Evolutionary conservation across 30 jellyfish, hydroid and myxozoan genomes (phyloP).

Genomic region (Aurelia aurita complex sp. Pacific): DNA sequence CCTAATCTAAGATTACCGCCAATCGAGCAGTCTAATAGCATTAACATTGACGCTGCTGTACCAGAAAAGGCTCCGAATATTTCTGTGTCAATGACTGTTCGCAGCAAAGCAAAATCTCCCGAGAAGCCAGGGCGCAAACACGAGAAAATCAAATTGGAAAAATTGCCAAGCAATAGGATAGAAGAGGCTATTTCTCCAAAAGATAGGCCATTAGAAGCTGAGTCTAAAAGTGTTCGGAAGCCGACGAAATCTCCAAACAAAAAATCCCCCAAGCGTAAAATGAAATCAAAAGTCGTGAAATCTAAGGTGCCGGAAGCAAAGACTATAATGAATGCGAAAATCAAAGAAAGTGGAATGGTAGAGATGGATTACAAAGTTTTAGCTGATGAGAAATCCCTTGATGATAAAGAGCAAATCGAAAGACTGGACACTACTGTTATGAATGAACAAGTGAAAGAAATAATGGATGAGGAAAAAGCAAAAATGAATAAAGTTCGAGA

Average conservation of each 20-base stretch:
- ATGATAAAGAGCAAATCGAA: neutral
- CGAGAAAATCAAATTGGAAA: neutral
- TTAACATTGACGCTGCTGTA: no score
- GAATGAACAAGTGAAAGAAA: neutral
- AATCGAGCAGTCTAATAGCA: neutral
- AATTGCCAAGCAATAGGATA: neutral
- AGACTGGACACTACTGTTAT: slow-evolving; percentile 23
- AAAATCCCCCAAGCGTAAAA: slow-evolving; percentile 20
- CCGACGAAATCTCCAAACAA: slow-evolving; percentile 32
- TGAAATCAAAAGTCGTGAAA: slow-evolving; percentile 1
- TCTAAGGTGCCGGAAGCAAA: neutral
- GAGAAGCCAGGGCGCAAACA: neutral
- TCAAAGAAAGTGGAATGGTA: slow-evolving; percentile 19
- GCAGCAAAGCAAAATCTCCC: no score
- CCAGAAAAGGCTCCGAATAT: no score
- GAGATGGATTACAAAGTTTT: slow-evolving; percentile 8
- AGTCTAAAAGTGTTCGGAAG: neutral
- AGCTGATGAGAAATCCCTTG: slow-evolving; percentile 1
- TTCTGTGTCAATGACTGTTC: no score
- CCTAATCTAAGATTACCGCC: slow-evolving; percentile 46
- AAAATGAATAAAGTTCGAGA: slow-evolving; percentile 10
- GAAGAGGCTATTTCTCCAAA: no score
- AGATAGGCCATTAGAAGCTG: neutral
- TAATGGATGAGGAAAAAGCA: slow-evolving; percentile 42
- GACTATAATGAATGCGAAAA: slow-evolving; percentile 32